Percentiles rank a stretch among this genome's conserved stretches.
phyloP scores from a whole-genome alignment of 2,888 invertebrate species.

The Lepetodrilus schrolli region DNA sequence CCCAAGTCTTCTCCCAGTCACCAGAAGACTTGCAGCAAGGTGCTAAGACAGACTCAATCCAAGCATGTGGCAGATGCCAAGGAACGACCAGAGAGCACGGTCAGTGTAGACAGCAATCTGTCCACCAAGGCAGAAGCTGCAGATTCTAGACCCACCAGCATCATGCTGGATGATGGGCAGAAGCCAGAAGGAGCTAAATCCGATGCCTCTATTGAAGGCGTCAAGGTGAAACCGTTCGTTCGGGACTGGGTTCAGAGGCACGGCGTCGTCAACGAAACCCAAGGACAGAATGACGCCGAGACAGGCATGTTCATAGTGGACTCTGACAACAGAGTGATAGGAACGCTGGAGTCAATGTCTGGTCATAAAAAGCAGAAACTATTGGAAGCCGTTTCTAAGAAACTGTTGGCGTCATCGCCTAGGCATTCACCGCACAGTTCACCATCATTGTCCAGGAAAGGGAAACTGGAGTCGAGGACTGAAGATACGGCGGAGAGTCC shows the following conservation, averaged over 20 bases:
- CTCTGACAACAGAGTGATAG: conserved; percentile 47
- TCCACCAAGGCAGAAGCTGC: conserved; percentile 59
- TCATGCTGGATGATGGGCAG: conserved; percentile 48
- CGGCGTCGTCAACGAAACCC: conserved; percentile 41
- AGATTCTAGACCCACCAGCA: conserved; percentile 60
- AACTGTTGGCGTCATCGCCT: conserved; percentile 53
- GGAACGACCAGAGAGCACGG: conserved; percentile 62
- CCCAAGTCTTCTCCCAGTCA: conserved; percentile 37
- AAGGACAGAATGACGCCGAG: conserved; percentile 37
- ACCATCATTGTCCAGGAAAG: conserved; percentile 52
- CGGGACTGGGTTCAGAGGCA: conserved; percentile 72
- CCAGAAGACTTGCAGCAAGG: conserved; percentile 29
- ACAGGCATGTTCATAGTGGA: conserved; percentile 44
- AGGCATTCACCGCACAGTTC: conserved; percentile 62
- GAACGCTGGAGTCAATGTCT: conserved; percentile 43
- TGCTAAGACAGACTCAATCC: conserved; percentile 44
- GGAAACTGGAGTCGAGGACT: conserved; percentile 27
- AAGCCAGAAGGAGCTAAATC: conserved; percentile 37
- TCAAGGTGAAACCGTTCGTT: conserved; percentile 66
- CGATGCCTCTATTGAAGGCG: conserved; percentile 40
- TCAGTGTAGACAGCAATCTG: conserved; percentile 58
- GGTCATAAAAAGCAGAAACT: conserved; percentile 30
- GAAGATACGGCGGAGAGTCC: conserved; percentile 31
- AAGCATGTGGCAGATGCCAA: conserved; percentile 50
- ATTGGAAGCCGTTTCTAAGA: conserved; percentile 32